phyloP scores from a whole-genome alignment of 2,113 vertebrate genomes.

The Erythrocercus mccallii region DNA sequence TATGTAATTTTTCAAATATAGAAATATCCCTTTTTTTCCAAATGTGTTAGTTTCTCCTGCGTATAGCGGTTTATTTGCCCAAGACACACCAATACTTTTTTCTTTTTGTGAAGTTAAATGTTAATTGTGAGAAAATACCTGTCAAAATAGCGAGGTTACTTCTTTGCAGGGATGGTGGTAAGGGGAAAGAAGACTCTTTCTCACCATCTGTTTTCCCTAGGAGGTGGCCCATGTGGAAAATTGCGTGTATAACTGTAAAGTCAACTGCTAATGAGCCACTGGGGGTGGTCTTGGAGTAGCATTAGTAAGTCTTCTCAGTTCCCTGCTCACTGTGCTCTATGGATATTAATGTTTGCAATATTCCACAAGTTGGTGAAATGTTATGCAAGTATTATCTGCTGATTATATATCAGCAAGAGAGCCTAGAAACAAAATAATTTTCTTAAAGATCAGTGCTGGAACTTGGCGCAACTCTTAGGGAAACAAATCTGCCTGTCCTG shows the following conservation, averaged over 20 bases:
- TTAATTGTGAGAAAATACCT: conserved; percentile 26
- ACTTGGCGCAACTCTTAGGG: not conserved
- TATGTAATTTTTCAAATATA: not conserved
- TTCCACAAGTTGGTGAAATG: not conserved
- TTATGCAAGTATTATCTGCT: not conserved
- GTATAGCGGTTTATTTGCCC: not conserved
- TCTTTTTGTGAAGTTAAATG: not conserved
- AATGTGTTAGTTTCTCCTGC: not conserved
- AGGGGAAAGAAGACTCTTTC: not conserved
- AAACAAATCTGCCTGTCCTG: not conserved
- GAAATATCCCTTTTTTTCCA: not conserved
- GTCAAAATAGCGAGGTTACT: conserved; percentile 14
- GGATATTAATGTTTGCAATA: not conserved
- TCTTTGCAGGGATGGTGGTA: not conserved
- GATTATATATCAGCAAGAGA: not conserved
- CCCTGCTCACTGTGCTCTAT: not conserved
- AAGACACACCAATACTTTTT: not conserved
- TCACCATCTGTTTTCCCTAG: conserved; percentile 53
- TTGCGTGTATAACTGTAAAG: not conserved
- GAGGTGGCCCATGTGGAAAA: conserved; percentile 33
- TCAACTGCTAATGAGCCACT: conserved; percentile 41
- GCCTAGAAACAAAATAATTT: not conserved
- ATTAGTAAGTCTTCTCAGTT: not conserved
- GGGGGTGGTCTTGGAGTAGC: not conserved
- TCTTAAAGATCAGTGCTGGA: not conserved